Percentiles rank a stretch among this genome's conserved stretches.
These are phyloP conservation scores for Campopleginae sp. DNA, from an alignment of 2,888 invertebrate genomes.

Conservation along the genomic window DNA sequence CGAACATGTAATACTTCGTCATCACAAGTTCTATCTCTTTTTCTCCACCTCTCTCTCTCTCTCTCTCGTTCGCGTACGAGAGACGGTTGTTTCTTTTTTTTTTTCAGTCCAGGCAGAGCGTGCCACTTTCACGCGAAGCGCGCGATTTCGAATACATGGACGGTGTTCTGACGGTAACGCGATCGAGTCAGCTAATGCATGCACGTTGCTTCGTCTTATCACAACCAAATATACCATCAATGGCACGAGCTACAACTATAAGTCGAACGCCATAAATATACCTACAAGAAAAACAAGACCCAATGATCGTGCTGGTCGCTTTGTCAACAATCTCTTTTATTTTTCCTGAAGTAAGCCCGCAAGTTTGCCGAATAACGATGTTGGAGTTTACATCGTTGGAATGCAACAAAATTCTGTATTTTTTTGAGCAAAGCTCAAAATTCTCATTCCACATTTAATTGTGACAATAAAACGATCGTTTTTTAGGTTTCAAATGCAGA, in stretches of 20 bases:
- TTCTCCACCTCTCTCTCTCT: constrained; percentile 33
- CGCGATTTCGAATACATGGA: constrained; percentile 67
- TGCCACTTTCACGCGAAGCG: constrained; percentile 72
- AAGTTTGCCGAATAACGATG: background rate
- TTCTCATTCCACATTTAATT: no score
- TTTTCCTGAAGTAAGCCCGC: background rate
- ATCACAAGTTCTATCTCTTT: constrained; percentile 31
- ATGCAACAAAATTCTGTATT: no score
- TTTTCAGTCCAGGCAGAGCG: constrained; percentile 64
- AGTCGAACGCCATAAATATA: background rate
- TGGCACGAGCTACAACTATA: constrained; percentile 28
- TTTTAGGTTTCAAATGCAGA: no score
- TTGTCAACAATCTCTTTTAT: background rate
- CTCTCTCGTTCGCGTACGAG: background rate
- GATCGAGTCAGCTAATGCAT: constrained; percentile 55
- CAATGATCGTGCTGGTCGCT: background rate
- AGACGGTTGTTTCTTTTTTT: constrained; percentile 40
- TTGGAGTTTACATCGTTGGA: no score
- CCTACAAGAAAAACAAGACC: background rate
- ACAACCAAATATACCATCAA: constrained; percentile 41
- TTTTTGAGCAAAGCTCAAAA: no score
- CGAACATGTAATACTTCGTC: constrained; percentile 39
- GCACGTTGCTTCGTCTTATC: constrained; percentile 45
- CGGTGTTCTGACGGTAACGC: constrained; percentile 18
- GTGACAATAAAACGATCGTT: no score